Percentiles rank a stretch among this genome's conserved stretches.
phyloP scores from a whole-genome alignment of 2,113 vertebrate species.

The Apodemus sylvaticus region DNA sequence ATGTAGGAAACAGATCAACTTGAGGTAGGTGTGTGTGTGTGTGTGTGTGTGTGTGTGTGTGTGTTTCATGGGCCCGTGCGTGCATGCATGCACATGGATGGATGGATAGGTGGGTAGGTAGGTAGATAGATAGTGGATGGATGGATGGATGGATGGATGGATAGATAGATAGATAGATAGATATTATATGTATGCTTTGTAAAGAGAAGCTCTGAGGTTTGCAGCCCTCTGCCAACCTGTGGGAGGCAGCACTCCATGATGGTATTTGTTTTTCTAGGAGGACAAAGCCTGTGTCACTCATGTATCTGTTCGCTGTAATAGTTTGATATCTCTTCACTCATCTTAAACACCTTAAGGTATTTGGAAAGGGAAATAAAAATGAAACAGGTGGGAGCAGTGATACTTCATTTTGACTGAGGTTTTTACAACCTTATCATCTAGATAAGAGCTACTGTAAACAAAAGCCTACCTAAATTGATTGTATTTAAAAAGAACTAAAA shows the following conservation, averaged over 20 bases:
- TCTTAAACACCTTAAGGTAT: conserved; percentile 78
- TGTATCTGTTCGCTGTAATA: conserved; percentile 43
- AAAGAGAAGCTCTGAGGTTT: neutral
- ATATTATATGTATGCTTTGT: neutral
- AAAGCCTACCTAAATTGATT: conserved; percentile 71
- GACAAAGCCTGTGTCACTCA: conserved; percentile 57
- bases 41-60: too few relatives aligned
- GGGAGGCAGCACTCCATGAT: fast-evolving
- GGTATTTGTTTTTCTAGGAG: conserved; percentile 42
- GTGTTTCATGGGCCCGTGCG: too few relatives aligned
- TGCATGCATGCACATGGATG: too few relatives aligned
- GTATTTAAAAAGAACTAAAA: conserved; percentile 59
- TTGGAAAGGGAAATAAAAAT: conserved; percentile 75
- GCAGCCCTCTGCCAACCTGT: neutral
- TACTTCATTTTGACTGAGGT: conserved; percentile 76
- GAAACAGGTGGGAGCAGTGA: conserved; percentile 60
- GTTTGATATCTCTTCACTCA: conserved; percentile 62
- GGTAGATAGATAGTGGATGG: too few relatives aligned
- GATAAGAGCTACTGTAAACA: conserved; percentile 76
- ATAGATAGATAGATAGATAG: too few relatives aligned
- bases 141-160: too few relatives aligned
- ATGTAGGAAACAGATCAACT: neutral
- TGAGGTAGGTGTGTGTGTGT: neutral
- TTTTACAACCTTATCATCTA: conserved; percentile 76
- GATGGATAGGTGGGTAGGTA: too few relatives aligned